Percentiles rank a stretch among this genome's conserved stretches.
Conservation (phyloP, 2,113 vertebrate species). For the Xerus inauris region DNA sequence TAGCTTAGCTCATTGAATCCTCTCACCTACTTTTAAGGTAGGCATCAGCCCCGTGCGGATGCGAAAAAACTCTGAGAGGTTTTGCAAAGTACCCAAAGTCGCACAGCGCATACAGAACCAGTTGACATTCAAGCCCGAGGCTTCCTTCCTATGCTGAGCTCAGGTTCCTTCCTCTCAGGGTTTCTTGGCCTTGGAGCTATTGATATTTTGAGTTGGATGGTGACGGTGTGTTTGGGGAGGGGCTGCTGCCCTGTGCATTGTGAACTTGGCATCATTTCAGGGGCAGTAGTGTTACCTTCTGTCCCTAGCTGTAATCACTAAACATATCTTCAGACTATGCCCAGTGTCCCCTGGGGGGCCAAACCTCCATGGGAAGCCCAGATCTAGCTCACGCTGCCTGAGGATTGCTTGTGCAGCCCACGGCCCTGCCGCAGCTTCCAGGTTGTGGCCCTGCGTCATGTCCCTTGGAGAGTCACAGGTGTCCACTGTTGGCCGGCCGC, state of each 20-base stretch:
- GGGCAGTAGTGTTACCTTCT: no score
- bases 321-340: neutral
- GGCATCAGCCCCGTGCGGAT: neutral
- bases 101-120: neutral
- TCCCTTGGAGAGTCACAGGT: rapidly evolving
- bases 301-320: neutral
- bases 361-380: neutral
- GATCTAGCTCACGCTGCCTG: neutral
- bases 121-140: neutral
- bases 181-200: neutral
- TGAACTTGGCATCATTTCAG: neutral
- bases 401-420: neutral
- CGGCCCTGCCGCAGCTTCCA: no score
- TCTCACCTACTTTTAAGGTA: neutral
- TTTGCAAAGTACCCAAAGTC: neutral
- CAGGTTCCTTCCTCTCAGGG: neutral
- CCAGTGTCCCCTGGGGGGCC: neutral
- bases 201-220: neutral
- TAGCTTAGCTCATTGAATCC: neutral
- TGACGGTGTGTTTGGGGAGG: neutral
- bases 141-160: neutral
- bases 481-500: neutral
- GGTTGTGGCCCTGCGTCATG: neutral
- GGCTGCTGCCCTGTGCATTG: neutral
- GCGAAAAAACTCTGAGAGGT: neutral